These are phyloP conservation scores for Zaprionus ghesquierei DNA, from an alignment of 1,140 invertebrate species.

Conservation along the genomic window DNA sequence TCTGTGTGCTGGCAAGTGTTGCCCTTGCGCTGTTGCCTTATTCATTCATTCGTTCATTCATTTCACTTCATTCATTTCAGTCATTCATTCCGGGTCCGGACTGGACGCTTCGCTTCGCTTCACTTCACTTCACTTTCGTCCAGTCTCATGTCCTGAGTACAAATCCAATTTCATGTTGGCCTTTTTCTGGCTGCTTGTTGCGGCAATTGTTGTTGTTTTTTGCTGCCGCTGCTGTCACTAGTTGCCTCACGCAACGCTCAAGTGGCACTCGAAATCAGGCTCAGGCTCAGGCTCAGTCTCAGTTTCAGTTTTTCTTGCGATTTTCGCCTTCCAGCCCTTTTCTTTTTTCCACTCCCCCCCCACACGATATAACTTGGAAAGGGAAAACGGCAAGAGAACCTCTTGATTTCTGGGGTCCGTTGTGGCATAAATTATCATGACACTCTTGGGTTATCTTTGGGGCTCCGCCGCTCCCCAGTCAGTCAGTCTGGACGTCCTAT, in stretches of 20 bases:
- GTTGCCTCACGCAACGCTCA: conserved; percentile 44
- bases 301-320: conserved; percentile 12
- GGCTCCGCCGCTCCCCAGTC: background rate
- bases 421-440: conserved; percentile 59
- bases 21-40: conserved; percentile 20
- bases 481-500: conserved; percentile 27
- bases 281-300: conserved; percentile 13
- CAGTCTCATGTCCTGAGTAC: conserved; percentile 43
- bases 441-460: conserved; percentile 7
- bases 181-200: conserved; percentile 36
- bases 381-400: background rate
- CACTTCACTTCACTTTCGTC: conserved; percentile 20
- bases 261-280: conserved; percentile 28
- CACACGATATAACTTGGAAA: conserved; percentile 6
- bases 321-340: conserved; percentile 6
- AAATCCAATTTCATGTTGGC: conserved; percentile 64
- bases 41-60: conserved; percentile 46
- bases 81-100: conserved; percentile 7
- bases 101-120: conserved; percentile 13
- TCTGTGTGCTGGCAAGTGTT: background rate
- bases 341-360: background rate
- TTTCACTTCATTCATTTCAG: conserved; percentile 53
- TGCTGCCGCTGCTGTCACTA: conserved; percentile 1
- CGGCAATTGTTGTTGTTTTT: conserved; percentile 2
- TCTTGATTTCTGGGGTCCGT: conserved; percentile 22